A percentile compares a stretch with the other conserved stretches of the same genome.
phyloP scores from a whole-genome alignment of 2,797 vertebrate species.

The Leptoclinus maculatus region DNA sequence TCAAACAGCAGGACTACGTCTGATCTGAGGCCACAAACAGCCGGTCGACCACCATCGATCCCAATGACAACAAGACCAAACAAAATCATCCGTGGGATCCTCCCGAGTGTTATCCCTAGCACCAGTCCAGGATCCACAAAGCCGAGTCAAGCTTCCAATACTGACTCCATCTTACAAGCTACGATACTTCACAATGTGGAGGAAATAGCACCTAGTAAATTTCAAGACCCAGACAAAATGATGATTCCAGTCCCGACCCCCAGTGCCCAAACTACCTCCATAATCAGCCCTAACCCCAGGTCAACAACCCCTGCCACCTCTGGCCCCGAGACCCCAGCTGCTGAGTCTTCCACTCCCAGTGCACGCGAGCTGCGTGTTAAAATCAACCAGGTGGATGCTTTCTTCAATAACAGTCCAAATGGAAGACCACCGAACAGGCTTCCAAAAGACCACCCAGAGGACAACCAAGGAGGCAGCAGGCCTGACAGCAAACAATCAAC shows the following conservation, averaged over 20 bases:
- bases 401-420: conserved; percentile 84
- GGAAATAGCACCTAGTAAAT: conserved; percentile 19
- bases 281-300: conserved; percentile 41
- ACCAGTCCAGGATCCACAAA: conserved; percentile 46
- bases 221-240: conserved; percentile 12
- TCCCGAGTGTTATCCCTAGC: conserved; percentile 46
- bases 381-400: conserved; percentile 88
- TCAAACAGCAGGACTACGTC: conserved; percentile 53
- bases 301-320: conserved; percentile 40
- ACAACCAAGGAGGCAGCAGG: conserved; percentile 77
- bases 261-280: conserved; percentile 29
- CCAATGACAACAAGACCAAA: conserved; percentile 67
- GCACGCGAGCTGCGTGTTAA: conserved; percentile 82
- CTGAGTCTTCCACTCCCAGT: conserved; percentile 61
- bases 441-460: conserved; percentile 78
- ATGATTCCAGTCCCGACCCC: conserved; percentile 8
- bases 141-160: conserved; percentile 20
- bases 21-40: conserved; percentile 65
- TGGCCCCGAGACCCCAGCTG: conserved; percentile 20
- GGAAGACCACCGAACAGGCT: conserved; percentile 78
- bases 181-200: conserved; percentile 14
- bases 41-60: conserved; percentile 35
- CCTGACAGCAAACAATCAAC: conserved; percentile 77
- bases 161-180: conserved; percentile 23
- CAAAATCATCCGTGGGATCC: conserved; percentile 32